Base-by-base conservation (phyloP, 2,797 vertebrate species). In the Ataeniobius toweri region DNA sequence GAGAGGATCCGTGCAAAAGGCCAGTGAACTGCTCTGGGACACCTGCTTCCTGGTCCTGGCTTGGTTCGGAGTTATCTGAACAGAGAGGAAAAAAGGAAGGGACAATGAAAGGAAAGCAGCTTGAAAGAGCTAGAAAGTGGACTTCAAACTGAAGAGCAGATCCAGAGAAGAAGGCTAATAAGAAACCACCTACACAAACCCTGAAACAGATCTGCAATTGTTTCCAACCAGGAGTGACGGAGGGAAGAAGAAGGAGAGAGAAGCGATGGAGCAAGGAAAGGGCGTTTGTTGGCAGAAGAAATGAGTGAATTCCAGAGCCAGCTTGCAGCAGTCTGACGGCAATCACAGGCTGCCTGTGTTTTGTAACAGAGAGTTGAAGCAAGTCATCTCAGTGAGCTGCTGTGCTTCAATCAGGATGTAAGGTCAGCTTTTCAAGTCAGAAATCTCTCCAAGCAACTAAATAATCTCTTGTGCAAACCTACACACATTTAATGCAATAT, bases 11-110 rank as follows among this genome's bases (percentile, higher is more conserved):
- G 88, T 99, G 97, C 69, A 99, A 95, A 85, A 99, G 96, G 70
- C 98, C 98, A 0, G 98, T 99, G 88, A 99, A 99, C 94, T 97
- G 97, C 94, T 98, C 97, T 0, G 97, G 97, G 88, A 98, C 96
- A 84, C 81, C 92, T 83, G 96, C 95, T 81, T 92, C 95, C 75
- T 95, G 95, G 85, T 96, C 96, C 92, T 95, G 94, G 94, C 94
- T 93, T 89, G 82, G 85, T 77, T 89, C 85, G 3, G 88, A 82
- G 91, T 86, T 89, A 90, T 97, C 97, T 98, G 88, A 86, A 79
- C 84, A 85, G 79, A 83, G 41, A 78, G 86, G 78, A 93, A 26
- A 72, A 82, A 85, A 74, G 28, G 22, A 89, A 85, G 74, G 83
- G 92, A 90, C 65, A 91, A 44, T 53, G 26, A 36, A 12, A 10